Conservation (phyloP, 2,888 invertebrate genomes). For the Philereme transversata region DNA sequence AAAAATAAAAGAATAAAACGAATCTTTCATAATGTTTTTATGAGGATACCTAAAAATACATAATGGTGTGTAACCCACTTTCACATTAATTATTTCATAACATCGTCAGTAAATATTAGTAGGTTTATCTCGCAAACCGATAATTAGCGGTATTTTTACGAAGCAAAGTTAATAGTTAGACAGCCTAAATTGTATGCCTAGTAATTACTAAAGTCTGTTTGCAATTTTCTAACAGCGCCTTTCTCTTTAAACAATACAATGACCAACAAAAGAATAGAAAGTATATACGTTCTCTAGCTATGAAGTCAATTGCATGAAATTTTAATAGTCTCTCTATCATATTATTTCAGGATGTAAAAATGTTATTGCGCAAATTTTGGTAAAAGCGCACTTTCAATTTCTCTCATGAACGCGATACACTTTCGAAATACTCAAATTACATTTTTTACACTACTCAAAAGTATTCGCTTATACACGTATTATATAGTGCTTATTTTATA, state of each 20-base stretch:
- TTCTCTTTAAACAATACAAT: constrained; percentile 69
- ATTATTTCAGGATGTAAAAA: constrained; percentile 27
- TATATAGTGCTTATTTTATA: constrained; percentile 4
- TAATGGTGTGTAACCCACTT: constrained; percentile 12
- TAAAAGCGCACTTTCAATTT: constrained; percentile 36
- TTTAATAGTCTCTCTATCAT: constrained; percentile 9
- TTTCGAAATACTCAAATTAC: constrained; percentile 27
- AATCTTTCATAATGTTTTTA: background rate
- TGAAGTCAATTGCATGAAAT: constrained; percentile 36
- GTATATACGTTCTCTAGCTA: constrained; percentile 36
- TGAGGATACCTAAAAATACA: background rate
- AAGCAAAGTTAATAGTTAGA: constrained; percentile 11
- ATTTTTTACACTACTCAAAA: constrained; percentile 10
- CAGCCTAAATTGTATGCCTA: constrained; percentile 45
- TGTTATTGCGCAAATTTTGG: constrained; percentile 39
- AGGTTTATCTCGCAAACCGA: background rate
- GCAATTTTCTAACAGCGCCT: constrained; percentile 54
- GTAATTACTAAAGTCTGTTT: constrained; percentile 52
- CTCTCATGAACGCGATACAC: constrained; percentile 41
- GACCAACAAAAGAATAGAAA: constrained; percentile 58
- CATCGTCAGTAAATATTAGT: background rate
- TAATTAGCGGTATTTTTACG: constrained; percentile 12
- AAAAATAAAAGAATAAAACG: too few relatives aligned
- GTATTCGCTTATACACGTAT: background rate
- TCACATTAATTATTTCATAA: constrained; percentile 22